Conservation (phyloP, 2,113 vertebrate species). For the Strix aluco region DNA sequence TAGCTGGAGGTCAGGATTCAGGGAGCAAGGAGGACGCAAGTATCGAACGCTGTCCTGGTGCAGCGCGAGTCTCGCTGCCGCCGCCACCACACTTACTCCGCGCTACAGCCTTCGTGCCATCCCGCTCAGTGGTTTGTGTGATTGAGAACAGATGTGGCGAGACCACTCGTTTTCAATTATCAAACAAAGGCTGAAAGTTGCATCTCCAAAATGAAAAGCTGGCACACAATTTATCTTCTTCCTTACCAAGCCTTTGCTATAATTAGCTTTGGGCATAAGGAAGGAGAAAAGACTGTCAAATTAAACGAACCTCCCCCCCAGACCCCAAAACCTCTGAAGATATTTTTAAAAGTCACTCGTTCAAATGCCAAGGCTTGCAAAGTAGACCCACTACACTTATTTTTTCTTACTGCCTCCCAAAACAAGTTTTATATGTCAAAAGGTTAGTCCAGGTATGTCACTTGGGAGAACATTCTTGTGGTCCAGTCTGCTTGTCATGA, state of each 20-base stretch:
- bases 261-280: slow-evolving; percentile 17
- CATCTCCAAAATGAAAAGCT: slow-evolving; percentile 27
- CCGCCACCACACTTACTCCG: background rate
- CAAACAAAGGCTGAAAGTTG: slow-evolving; percentile 52
- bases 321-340: background rate
- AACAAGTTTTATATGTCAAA: background rate
- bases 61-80: accelerated
- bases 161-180: slow-evolving; percentile 51
- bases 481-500: background rate
- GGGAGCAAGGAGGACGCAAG: accelerated
- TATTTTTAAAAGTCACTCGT: background rate
- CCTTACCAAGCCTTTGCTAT: slow-evolving; percentile 26
- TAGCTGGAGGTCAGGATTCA: background rate
- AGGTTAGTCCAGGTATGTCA: background rate
- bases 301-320: background rate
- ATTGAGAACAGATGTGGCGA: slow-evolving; percentile 29
- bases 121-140: background rate
- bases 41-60: accelerated
- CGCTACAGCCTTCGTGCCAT: background rate
- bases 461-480: background rate
- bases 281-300: slow-evolving; percentile 8
- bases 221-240: slow-evolving; percentile 10
- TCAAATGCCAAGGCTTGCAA: background rate
- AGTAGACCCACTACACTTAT: background rate
- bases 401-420: background rate